A percentile compares a stretch with the other conserved stretches of the same genome.
phyloP scores from a whole-genome alignment of 2,888 invertebrate genomes.

The Lepidocyrtoides sp. region DNA sequence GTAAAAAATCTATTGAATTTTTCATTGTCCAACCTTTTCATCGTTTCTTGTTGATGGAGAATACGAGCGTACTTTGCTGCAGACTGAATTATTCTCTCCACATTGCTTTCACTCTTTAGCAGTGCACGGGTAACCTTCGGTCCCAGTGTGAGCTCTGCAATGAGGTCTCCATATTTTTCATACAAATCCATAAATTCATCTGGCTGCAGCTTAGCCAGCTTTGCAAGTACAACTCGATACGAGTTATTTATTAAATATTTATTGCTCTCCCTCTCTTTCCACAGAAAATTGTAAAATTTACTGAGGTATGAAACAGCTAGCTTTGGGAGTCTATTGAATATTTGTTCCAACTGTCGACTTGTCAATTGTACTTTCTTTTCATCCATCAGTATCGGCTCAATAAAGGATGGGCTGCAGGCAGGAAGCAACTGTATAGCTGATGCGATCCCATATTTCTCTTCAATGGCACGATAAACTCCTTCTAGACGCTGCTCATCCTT shows the following conservation, averaged over 20 bases:
- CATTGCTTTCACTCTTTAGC: constrained; percentile 50
- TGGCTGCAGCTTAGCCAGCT: constrained; percentile 65
- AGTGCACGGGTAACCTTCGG: constrained; percentile 58
- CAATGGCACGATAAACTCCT: constrained; percentile 75
- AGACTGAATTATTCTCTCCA: constrained; percentile 64
- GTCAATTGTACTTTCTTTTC: constrained; percentile 75
- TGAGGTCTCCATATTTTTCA: constrained; percentile 78
- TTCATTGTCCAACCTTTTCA: constrained; percentile 71
- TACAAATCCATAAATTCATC: constrained; percentile 74
- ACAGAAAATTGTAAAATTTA: constrained; percentile 69
- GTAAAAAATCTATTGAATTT: constrained; percentile 78
- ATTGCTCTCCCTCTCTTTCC: constrained; percentile 68
- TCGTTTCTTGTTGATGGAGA: constrained; percentile 64
- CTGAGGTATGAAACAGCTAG: constrained; percentile 74
- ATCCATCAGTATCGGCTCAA: constrained; percentile 66
- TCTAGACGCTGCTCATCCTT: constrained; percentile 72
- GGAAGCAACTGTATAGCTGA: constrained; percentile 75
- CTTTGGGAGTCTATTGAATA: constrained; percentile 63
- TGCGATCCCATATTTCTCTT: constrained; percentile 78
- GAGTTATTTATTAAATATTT: constrained; percentile 68
- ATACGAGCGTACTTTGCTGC: constrained; percentile 73
- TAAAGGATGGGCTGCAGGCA: constrained; percentile 72
- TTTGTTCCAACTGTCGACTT: constrained; percentile 72
- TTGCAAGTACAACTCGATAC: constrained; percentile 58
- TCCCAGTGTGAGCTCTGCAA: constrained; percentile 69